Conservation (phyloP, 2,888 invertebrate genomes). For the Eupithecia dodoneata region DNA sequence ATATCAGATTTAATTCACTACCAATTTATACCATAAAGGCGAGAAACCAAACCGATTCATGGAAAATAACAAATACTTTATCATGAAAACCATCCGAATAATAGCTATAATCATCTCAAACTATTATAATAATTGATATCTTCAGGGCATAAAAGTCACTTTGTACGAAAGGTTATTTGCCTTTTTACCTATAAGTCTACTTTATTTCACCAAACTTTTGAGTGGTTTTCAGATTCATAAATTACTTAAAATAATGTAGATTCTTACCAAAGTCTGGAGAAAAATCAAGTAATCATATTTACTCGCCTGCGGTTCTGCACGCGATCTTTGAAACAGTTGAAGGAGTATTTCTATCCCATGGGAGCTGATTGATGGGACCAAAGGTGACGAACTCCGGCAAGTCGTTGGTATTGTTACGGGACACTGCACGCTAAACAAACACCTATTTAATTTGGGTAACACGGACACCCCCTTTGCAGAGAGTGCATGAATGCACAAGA, state of each 20-base stretch:
- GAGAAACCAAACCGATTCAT: background rate
- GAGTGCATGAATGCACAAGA: too few relatives aligned
- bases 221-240: background rate
- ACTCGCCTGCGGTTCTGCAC: too few relatives aligned
- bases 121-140: background rate
- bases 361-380: too few relatives aligned
- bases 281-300: too few relatives aligned
- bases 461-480: too few relatives aligned
- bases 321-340: too few relatives aligned
- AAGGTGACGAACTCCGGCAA: too few relatives aligned
- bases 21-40: background rate
- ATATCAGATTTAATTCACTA: background rate
- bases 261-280: too few relatives aligned
- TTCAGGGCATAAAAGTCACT: slow-evolving; percentile 4
- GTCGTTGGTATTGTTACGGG: too few relatives aligned
- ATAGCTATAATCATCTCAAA: slow-evolving; percentile 3
- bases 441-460: too few relatives aligned
- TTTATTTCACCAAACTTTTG: background rate
- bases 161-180: background rate
- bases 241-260: background rate
- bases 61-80: background rate
- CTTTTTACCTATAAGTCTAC: background rate
- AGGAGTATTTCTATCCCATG: too few relatives aligned
- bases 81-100: slow-evolving; percentile 7
- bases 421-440: too few relatives aligned